A percentile compares a stretch with the other conserved stretches of the same genome.
Evolutionary conservation across 2,888 invertebrate genomes (phyloP).

Genomic region (Digitonthophagus gazella): DNA sequence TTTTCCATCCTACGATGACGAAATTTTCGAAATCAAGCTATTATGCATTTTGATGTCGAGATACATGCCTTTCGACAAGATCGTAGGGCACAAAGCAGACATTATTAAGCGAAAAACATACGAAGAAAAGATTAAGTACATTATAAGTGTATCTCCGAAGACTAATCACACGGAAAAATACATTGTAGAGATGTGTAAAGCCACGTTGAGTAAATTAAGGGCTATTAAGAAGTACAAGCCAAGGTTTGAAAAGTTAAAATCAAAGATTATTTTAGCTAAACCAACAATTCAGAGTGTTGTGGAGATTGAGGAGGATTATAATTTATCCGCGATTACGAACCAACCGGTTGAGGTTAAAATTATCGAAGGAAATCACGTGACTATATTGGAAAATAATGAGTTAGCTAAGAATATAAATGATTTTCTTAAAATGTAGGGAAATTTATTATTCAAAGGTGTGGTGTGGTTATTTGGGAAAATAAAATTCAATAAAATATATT

Average conservation of each 20-base stretch:
- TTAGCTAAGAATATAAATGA: slow-evolving; percentile 57
- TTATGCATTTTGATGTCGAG: slow-evolving; percentile 55
- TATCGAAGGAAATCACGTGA: slow-evolving; percentile 70
- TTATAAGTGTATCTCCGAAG: slow-evolving; percentile 40
- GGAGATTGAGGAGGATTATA: too few relatives aligned
- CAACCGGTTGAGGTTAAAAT: too few relatives aligned
- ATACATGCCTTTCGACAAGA: slow-evolving; percentile 25
- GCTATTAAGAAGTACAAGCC: slow-evolving; percentile 55
- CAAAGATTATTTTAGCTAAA: too few relatives aligned
- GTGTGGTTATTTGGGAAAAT: too few relatives aligned
- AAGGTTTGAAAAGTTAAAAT: slow-evolving; percentile 45
- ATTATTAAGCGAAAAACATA: slow-evolving; percentile 1
- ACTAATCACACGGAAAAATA: too few relatives aligned
- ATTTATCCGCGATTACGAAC: too few relatives aligned
- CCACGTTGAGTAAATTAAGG: slow-evolving; percentile 57
- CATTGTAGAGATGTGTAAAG: slow-evolving; percentile 48
- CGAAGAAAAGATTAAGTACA: slow-evolving; percentile 20
- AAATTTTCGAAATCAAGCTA: slow-evolving; percentile 55
- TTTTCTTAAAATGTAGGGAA: too few relatives aligned
- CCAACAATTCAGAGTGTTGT: too few relatives aligned
- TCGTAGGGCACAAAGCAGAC: slow-evolving; percentile 18
- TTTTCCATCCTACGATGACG: slow-evolving; percentile 50
- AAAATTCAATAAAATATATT: too few relatives aligned
- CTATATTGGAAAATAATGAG: slow-evolving; percentile 65
- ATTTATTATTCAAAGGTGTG: too few relatives aligned